Evolutionary conservation across 2,113 vertebrate species (phyloP).

Genomic region (Machaerirhynchus nigripectus): DNA sequence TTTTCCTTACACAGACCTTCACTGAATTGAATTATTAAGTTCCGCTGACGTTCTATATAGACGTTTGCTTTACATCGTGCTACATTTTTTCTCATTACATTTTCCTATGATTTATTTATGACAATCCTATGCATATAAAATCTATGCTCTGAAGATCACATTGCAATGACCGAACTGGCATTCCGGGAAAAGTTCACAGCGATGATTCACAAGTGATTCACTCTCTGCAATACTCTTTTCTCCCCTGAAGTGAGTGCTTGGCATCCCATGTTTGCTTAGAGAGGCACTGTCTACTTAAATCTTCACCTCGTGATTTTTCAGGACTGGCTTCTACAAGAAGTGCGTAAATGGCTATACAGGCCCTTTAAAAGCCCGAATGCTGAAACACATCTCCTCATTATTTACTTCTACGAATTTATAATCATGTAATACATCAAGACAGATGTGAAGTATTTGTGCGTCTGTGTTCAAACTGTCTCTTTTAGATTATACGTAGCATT

Average conservation of each 20-base stretch:
- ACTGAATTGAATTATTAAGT: conserved; percentile 69
- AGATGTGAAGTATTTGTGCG: neutral
- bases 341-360: neutral
- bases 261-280: neutral
- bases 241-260: neutral
- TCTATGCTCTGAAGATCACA: conserved; percentile 63
- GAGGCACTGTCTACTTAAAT: neutral
- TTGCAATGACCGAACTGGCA: conserved; percentile 56
- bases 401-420: neutral
- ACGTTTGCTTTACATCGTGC: conserved; percentile 56
- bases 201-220: conserved; percentile 58
- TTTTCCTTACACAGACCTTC: conserved; percentile 52
- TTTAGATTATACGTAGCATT: neutral
- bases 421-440: neutral
- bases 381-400: neutral
- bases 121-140: conserved; percentile 67
- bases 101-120: conserved; percentile 74
- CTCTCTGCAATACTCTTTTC: neutral
- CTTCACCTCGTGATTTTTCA: neutral
- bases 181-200: conserved; percentile 46
- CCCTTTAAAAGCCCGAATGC: neutral
- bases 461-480: neutral
- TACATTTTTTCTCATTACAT: conserved; percentile 73
- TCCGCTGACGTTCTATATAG: conserved; percentile 35
- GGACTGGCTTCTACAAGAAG: neutral